A percentile compares a stretch with the other conserved stretches of the same genome.
Evolutionary conservation across 2,113 vertebrate species (phyloP).

Genomic region (Hylia prasina): DNA sequence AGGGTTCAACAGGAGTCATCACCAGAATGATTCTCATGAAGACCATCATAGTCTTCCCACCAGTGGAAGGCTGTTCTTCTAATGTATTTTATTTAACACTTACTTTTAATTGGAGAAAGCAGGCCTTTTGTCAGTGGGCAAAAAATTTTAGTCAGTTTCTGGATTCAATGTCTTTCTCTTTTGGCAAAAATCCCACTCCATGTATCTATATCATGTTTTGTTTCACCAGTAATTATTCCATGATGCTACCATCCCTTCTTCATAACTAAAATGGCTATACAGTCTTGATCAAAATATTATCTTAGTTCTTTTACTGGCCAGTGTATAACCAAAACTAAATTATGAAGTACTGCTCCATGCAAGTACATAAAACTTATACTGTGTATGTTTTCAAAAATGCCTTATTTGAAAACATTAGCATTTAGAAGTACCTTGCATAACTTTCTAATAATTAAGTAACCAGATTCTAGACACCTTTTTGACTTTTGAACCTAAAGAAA

Average conservation of each 20-base stretch:
- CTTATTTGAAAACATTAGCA: not conserved
- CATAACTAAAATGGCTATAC: not conserved
- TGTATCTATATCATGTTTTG: not conserved
- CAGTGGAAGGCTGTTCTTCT: not conserved
- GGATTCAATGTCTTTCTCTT: not conserved
- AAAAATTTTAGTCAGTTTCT: not conserved
- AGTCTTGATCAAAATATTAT: not conserved
- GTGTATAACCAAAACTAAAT: not conserved
- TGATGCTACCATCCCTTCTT: not conserved
- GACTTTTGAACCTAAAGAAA: not conserved
- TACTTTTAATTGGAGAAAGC: not conserved
- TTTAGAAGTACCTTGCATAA: not conserved
- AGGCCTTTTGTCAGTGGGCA: rapidly evolving
- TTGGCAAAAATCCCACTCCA: not conserved
- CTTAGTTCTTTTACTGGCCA: not conserved
- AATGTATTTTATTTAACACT: not conserved
- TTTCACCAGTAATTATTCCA: not conserved
- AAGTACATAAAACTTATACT: not conserved
- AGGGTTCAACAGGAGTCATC: not conserved
- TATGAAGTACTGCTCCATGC: not conserved
- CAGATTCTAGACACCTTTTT: not conserved
- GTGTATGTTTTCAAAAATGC: not conserved
- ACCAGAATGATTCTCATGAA: not conserved
- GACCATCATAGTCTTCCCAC: not conserved
- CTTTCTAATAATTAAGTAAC: not conserved